Evolutionary conservation across 2,888 invertebrate species (phyloP).

Genomic region (Cryptus viduatorius): DNA sequence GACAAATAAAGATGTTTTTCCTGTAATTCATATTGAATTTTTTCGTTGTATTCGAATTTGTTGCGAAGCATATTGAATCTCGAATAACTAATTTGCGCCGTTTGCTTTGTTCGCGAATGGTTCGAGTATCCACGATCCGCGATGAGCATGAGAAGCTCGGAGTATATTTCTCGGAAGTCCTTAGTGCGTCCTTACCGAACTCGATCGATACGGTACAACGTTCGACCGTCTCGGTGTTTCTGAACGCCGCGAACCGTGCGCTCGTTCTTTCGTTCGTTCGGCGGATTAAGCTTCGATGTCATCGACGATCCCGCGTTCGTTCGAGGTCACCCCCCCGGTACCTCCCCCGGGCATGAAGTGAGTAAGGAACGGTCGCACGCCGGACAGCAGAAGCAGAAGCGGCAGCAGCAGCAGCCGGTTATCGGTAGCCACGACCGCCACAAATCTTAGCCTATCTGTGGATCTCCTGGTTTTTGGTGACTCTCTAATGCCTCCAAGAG

Average conservation of each 20-base stretch:
- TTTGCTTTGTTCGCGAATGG: not conserved
- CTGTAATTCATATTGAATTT: no score
- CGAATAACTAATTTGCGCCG: not conserved
- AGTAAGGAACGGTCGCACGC: conserved; percentile 71
- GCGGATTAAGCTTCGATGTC: conserved; percentile 74
- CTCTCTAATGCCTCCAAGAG: conserved; percentile 77
- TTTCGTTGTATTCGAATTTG: no score
- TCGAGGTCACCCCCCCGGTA: conserved; percentile 47
- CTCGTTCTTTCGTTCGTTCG: conserved; percentile 31
- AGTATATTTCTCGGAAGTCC: conserved; percentile 25
- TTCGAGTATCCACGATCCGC: not conserved
- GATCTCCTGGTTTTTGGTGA: conserved; percentile 82
- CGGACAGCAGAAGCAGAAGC: conserved; percentile 66
- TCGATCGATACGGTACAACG: conserved; percentile 46
- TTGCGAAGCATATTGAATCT: not conserved
- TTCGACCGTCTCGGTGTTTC: conserved; percentile 23
- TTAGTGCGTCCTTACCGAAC: conserved; percentile 43
- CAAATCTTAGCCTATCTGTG: conserved; percentile 81
- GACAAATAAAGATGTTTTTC: no score
- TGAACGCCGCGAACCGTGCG: conserved; percentile 7
- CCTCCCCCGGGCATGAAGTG: conserved; percentile 66
- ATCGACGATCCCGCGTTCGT: conserved; percentile 63
- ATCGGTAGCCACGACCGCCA: conserved; percentile 80
- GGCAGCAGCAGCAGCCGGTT: conserved; percentile 74
- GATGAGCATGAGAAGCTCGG: not conserved